Conservation (phyloP, 2,888 invertebrate species). For the Lasioglossum oenotherae region DNA sequence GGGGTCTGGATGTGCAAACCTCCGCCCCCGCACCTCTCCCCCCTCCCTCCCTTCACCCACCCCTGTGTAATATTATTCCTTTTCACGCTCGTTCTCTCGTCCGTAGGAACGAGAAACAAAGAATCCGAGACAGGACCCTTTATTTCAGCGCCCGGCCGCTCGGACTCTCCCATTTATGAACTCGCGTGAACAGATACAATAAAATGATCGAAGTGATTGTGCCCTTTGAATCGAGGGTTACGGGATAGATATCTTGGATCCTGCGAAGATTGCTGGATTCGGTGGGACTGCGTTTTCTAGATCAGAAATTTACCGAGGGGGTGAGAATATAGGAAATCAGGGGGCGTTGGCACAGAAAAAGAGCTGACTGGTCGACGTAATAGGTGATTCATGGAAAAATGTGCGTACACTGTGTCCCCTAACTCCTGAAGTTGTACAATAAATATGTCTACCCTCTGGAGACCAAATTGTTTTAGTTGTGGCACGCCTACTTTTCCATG, state of each 20-base stretch:
- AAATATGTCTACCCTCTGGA: neutral
- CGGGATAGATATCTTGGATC: neutral
- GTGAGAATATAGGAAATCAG: neutral
- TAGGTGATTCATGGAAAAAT: neutral
- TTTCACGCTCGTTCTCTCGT: slow-evolving; percentile 51
- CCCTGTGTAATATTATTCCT: slow-evolving; percentile 57
- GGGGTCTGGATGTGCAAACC: slow-evolving; percentile 33
- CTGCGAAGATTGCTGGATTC: neutral
- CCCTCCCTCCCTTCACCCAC: neutral
- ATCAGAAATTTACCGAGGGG: neutral
- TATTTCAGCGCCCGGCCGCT: neutral
- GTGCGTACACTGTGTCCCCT: neutral
- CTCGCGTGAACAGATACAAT: slow-evolving; percentile 34
- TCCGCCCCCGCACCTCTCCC: neutral
- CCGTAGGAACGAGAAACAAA: slow-evolving; percentile 46
- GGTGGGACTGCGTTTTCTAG: neutral
- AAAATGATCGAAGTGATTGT: slow-evolving; percentile 20
- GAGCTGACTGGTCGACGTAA: neutral
- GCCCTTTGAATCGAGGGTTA: neutral
- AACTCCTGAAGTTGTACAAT: neutral
- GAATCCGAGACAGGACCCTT: slow-evolving; percentile 25
- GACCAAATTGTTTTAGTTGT: neutral
- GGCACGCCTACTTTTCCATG: neutral
- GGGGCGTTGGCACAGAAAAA: neutral
- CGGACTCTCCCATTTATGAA: neutral